Conservation (phyloP, 2,113 vertebrate species). For the Silurus glanis region DNA sequence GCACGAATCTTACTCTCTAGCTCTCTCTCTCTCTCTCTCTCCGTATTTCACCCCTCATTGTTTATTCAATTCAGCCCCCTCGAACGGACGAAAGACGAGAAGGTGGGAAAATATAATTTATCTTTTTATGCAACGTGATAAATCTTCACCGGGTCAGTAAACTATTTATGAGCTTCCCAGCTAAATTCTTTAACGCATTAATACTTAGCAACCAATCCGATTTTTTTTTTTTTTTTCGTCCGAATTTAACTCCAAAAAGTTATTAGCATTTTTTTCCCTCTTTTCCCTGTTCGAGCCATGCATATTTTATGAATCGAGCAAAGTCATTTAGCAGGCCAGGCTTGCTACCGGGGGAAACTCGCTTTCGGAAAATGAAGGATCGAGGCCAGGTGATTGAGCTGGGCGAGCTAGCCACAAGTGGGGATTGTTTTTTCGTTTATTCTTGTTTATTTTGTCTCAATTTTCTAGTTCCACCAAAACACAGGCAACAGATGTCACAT, state of each 20-base stretch:
- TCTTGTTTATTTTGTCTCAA: conserved; percentile 9
- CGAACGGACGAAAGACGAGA: conserved; percentile 56
- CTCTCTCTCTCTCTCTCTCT: conserved; percentile 40
- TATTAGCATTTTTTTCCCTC: conserved; percentile 69
- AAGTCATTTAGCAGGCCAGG: conserved; percentile 68
- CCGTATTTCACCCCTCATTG: conserved; percentile 58
- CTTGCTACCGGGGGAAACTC: conserved; percentile 63
- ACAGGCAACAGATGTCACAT: neutral
- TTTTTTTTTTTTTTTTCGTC: conserved; percentile 60
- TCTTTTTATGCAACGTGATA: conserved; percentile 75
- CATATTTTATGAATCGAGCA: conserved; percentile 74
- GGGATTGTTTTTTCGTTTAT: neutral
- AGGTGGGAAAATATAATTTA: conserved; percentile 70
- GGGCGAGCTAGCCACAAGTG: conserved; percentile 14
- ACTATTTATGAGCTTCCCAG: conserved; percentile 81
- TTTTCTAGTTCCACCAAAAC: neutral
- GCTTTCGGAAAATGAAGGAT: conserved; percentile 29
- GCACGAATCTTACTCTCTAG: neutral
- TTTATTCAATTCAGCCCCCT: conserved; percentile 61
- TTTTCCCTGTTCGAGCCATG: conserved; percentile 67
- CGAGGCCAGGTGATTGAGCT: neutral
- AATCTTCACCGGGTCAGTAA: conserved; percentile 79
- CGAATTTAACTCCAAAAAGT: conserved; percentile 73
- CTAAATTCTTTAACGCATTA: conserved; percentile 76
- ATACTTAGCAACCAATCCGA: conserved; percentile 46